Evolutionary conservation across 2,888 invertebrate genomes (phyloP).

Genomic region (Agrilus cyanescens): DNA sequence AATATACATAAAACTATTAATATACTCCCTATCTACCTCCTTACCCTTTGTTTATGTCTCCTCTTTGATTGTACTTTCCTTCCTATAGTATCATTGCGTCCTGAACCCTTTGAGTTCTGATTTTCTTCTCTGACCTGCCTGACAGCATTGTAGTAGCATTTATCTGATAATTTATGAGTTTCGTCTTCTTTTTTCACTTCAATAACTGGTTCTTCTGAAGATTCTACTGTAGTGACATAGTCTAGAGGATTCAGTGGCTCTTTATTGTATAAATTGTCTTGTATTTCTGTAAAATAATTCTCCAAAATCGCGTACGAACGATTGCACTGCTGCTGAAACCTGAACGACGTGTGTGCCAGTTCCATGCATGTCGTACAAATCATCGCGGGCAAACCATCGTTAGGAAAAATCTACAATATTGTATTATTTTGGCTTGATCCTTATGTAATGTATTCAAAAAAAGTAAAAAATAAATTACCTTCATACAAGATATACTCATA

Average conservation of each 20-base stretch:
- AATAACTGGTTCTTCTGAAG: background rate
- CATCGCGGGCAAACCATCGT: constrained; percentile 21
- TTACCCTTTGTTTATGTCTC: background rate
- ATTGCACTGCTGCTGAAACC: constrained; percentile 23
- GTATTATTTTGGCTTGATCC: background rate
- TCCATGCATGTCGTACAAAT: constrained; percentile 23
- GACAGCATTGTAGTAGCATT: constrained; percentile 5
- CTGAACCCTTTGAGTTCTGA: background rate
- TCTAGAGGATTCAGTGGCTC: background rate
- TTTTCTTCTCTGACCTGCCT: constrained; percentile 4
- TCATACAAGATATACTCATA: constrained; percentile 20
- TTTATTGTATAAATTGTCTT: constrained; percentile 2
- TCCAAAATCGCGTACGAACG: constrained; percentile 21
- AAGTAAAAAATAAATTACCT: constrained; percentile 11
- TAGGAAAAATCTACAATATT: constrained; percentile 17
- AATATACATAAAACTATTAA: background rate
- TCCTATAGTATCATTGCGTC: background rate
- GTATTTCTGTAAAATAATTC: constrained; percentile 15
- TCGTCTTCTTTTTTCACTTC: constrained; percentile 6
- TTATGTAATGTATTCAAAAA: background rate
- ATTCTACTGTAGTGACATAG: background rate
- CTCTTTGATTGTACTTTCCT: constrained; percentile 5
- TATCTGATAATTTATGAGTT: constrained; percentile 2
- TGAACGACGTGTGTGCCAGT: constrained; percentile 18
- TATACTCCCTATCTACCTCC: background rate